Evolutionary conservation across 1,140 invertebrate species (phyloP).

Genomic region (Drosophila micromelanica): DNA sequence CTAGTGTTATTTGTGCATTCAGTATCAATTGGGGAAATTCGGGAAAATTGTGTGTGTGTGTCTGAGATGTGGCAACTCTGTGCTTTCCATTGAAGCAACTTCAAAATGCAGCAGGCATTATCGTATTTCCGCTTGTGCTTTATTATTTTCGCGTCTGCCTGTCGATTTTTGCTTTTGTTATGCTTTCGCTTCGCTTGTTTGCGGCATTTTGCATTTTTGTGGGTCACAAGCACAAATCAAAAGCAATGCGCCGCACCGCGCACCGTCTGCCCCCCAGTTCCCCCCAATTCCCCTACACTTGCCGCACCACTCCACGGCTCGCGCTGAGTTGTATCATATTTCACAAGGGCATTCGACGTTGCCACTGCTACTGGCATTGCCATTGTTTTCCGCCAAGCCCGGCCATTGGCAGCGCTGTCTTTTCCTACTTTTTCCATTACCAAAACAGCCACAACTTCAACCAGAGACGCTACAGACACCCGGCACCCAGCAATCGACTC

Average conservation of each 20-base stretch:
- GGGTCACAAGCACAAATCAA: constrained; percentile 79
- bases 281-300: neutral
- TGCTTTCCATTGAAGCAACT: constrained; percentile 15
- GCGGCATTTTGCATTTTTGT: constrained; percentile 67
- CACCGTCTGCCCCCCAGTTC: neutral
- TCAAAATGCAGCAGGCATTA: constrained; percentile 48
- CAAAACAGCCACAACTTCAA: constrained; percentile 32
- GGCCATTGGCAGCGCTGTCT: constrained; percentile 6
- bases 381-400: constrained; percentile 4
- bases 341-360: constrained; percentile 66
- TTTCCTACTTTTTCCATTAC: constrained; percentile 39
- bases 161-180: constrained; percentile 58
- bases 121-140: constrained; percentile 59
- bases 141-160: constrained; percentile 51
- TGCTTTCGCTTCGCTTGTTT: constrained; percentile 59
- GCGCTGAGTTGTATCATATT: constrained; percentile 74
- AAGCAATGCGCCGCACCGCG: constrained; percentile 60
- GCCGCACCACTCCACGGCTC: neutral
- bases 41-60: neutral
- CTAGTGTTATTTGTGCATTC: constrained; percentile 33
- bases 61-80: neutral
- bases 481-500: neutral
- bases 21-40: constrained; percentile 37
- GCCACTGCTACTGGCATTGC: constrained; percentile 1
- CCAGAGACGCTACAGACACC: neutral